Conservation (phyloP, 2,797 vertebrate genomes). For the Alfaro cultratus region DNA sequence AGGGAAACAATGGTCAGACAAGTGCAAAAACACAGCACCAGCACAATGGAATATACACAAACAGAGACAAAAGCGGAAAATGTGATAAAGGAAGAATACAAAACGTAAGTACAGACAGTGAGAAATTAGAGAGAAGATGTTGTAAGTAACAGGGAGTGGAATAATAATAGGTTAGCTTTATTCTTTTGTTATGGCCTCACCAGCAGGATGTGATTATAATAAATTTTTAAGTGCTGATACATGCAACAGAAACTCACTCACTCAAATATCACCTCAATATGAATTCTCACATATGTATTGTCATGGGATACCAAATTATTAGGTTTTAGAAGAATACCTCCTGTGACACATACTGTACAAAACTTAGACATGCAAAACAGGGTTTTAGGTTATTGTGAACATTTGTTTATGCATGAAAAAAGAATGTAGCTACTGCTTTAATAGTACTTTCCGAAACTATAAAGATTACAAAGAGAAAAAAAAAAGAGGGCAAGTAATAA, state of each 20-base stretch:
- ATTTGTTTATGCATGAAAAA: neutral
- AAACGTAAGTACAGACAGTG: neutral
- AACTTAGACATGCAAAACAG: neutral
- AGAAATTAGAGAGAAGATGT: neutral
- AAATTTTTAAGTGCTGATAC: neutral
- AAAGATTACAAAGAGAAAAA: neutral
- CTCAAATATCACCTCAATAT: neutral
- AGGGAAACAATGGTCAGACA: slow-evolving; percentile 31
- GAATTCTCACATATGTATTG: neutral
- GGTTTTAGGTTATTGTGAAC: neutral
- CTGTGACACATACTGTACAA: neutral
- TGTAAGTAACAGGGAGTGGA: neutral
- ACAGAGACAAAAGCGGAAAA: neutral
- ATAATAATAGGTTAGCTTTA: neutral
- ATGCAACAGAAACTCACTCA: neutral
- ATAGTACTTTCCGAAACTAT: neutral
- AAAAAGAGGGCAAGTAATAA: slow-evolving; percentile 9
- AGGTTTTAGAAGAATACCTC: neutral
- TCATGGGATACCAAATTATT: neutral
- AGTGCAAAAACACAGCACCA: slow-evolving; percentile 15
- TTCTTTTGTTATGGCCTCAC: neutral
- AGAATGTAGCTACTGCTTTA: neutral
- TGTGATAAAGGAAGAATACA: neutral
- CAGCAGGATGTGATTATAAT: neutral
- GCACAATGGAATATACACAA: neutral